Evolutionary conservation across 2,888 invertebrate species (phyloP).

Genomic region (Coelopa pilipes): DNA sequence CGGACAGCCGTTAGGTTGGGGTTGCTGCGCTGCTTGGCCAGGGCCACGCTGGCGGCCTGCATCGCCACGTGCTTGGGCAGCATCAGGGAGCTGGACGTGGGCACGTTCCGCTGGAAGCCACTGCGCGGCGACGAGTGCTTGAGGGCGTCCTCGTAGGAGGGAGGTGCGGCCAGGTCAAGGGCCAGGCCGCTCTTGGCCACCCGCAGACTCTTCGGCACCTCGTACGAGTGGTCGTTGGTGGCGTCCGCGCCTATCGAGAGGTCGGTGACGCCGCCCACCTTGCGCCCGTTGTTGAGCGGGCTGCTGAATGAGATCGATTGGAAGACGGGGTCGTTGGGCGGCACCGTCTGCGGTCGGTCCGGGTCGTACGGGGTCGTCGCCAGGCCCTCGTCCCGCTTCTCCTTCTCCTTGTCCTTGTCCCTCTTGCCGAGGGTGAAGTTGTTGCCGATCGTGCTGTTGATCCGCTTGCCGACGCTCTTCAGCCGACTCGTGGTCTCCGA

Average conservation of each 20-base stretch:
- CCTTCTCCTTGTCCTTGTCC: constrained; percentile 42
- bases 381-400: constrained; percentile 37
- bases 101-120: constrained; percentile 42
- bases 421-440: constrained; percentile 56
- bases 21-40: constrained; percentile 44
- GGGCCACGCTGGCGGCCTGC: constrained; percentile 47
- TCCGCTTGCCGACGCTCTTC: constrained; percentile 57
- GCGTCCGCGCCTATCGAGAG: constrained; percentile 45
- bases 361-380: constrained; percentile 48
- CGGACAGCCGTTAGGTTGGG: constrained; percentile 37
- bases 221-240: constrained; percentile 56
- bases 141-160: constrained; percentile 62
- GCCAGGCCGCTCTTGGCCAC: constrained; percentile 43
- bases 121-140: constrained; percentile 21
- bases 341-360: constrained; percentile 64
- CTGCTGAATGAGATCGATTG: constrained; percentile 63
- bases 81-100: constrained; percentile 44
- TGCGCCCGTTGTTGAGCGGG: constrained; percentile 56
- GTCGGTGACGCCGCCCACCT: constrained; percentile 55
- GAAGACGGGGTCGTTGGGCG: constrained; percentile 64
- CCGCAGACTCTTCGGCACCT: constrained; percentile 58
- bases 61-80: constrained; percentile 49
- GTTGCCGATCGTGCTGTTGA: constrained; percentile 49
- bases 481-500: constrained; percentile 59
- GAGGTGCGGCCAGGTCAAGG: constrained; percentile 50